Evolutionary conservation across 2,113 vertebrate species (phyloP).

Genomic region (Reinhardtius hippoglossoides): DNA sequence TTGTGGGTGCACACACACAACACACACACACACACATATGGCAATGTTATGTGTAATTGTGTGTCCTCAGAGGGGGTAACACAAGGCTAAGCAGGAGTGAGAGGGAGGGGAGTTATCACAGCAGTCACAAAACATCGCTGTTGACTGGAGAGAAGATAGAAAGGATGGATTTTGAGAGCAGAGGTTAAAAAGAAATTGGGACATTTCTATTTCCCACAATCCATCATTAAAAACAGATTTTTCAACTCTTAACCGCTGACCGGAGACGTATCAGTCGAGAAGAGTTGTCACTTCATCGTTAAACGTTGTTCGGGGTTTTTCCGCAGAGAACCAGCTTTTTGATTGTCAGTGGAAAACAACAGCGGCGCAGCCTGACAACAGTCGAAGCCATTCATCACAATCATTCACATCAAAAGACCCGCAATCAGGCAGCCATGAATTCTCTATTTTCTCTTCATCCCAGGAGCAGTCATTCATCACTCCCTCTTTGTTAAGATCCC

Average conservation of each 20-base stretch:
- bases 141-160: slow-evolving; percentile 35
- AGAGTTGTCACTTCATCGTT: slow-evolving; percentile 2
- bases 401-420: slow-evolving; percentile 30
- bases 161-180: slow-evolving; percentile 39
- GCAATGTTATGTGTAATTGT: slow-evolving; percentile 22
- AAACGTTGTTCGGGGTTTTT: slow-evolving; percentile 23
- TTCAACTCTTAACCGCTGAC: background rate
- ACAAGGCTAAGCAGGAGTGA: slow-evolving; percentile 42
- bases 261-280: background rate
- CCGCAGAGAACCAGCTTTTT: background rate
- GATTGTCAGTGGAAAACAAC: background rate
- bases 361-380: background rate
- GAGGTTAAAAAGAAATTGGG: slow-evolving; percentile 24
- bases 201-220: slow-evolving; percentile 5
- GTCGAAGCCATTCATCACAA: slow-evolving; percentile 22
- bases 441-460: slow-evolving; percentile 16
- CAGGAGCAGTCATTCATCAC: slow-evolving; percentile 46
- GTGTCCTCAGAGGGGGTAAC: slow-evolving; percentile 27
- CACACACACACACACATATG: background rate
- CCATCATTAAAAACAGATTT: slow-evolving; percentile 18
- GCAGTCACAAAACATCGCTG: slow-evolving; percentile 50
- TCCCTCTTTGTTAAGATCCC: slow-evolving; percentile 47
- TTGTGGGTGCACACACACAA: slow-evolving; percentile 9
- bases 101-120: slow-evolving; percentile 37
- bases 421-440: slow-evolving; percentile 31